Evolutionary conservation across 2,797 vertebrate genomes (phyloP).

Genomic region (Tenualosa thibaudeaui): DNA sequence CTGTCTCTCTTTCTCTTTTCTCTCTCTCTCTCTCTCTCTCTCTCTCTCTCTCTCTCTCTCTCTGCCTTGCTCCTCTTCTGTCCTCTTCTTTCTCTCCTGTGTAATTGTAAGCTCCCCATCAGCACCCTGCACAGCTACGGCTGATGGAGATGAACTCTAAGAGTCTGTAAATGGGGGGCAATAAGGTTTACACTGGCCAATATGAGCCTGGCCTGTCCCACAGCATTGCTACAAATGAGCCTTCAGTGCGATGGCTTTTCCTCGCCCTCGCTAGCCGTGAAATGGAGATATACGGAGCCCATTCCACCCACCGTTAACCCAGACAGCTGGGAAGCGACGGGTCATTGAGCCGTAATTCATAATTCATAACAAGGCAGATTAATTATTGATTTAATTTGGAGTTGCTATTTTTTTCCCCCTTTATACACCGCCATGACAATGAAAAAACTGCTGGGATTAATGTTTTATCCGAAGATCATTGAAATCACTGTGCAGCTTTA

Average conservation of each 20-base stretch:
- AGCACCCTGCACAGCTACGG: background rate
- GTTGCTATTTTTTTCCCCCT: background rate
- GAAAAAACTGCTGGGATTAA: background rate
- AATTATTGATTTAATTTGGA: constrained; percentile 23
- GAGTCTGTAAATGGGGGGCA: background rate
- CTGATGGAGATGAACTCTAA: background rate
- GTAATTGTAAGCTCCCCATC: background rate
- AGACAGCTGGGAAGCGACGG: constrained; percentile 25
- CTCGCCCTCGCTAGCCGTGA: constrained; percentile 43
- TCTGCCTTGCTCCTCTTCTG: constrained; percentile 27
- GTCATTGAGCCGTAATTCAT: background rate
- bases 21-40: background rate
- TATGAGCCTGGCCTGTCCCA: background rate
- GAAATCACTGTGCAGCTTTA: background rate
- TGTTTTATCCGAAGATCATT: background rate
- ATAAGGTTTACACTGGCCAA: constrained; percentile 4
- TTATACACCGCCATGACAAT: background rate
- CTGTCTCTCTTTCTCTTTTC: background rate
- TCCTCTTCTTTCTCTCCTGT: background rate
- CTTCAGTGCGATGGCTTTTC: background rate
- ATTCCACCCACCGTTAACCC: constrained; percentile 57
- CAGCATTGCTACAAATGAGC: background rate
- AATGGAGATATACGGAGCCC: constrained; percentile 50
- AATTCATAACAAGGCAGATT: constrained; percentile 19
- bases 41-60: background rate